phyloP scores from a whole-genome alignment of 2,113 vertebrate genomes.

The Periophthalmus modestus region DNA sequence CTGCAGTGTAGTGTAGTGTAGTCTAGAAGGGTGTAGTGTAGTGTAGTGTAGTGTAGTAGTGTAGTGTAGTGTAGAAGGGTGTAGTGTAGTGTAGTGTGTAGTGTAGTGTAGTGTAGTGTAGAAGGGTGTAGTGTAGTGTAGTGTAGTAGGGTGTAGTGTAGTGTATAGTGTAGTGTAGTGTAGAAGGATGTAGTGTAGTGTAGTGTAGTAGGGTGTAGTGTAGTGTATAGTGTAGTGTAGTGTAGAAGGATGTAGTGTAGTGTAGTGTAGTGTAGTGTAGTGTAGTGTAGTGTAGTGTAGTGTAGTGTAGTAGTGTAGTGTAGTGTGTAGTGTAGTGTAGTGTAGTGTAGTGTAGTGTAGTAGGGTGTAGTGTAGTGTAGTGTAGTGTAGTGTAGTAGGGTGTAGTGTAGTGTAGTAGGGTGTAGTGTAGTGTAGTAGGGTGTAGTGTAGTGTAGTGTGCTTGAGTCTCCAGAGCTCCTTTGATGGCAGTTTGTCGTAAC shows the following conservation, averaged over 20 bases:
- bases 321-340: too few species aligned
- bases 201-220: too few species aligned
- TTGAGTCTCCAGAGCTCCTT: slow-evolving; percentile 57
- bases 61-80: slow-evolving; percentile 3
- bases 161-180: too few species aligned
- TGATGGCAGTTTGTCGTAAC: slow-evolving; percentile 68
- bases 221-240: too few species aligned
- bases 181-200: too few species aligned
- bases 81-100: slow-evolving; percentile 7
- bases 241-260: neutral
- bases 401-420: slow-evolving; percentile 13
- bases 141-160: slow-evolving; percentile 15
- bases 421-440: neutral
- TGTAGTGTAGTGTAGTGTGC: neutral
- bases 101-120: slow-evolving; percentile 8
- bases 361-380: neutral
- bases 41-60: slow-evolving; percentile 6
- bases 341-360: too few species aligned
- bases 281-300: neutral
- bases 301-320: too few species aligned
- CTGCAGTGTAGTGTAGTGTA: neutral
- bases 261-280: slow-evolving; percentile 1
- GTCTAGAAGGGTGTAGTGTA: neutral
- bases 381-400: slow-evolving; percentile 6
- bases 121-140: neutral